Percentiles rank a stretch among this genome's conserved stretches.
Conservation (phyloP, 2,113 vertebrate species). For the Haemorhous mexicanus region DNA sequence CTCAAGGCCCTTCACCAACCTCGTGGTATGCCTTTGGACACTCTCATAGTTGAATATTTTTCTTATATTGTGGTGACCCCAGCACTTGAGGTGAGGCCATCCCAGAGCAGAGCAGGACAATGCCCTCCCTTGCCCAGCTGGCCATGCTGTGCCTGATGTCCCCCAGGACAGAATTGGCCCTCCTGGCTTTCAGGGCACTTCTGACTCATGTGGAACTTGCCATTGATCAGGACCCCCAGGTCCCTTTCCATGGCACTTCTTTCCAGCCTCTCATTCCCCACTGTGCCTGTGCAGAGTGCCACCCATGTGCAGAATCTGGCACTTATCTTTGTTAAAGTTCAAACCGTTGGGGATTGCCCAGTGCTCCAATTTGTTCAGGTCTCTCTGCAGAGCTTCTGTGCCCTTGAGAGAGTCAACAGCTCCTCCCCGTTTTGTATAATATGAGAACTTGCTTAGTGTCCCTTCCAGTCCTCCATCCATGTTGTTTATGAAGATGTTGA, state of each 20-base stretch:
- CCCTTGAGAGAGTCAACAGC: background rate
- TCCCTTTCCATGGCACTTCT: background rate
- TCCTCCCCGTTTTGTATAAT: background rate
- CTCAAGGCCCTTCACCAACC: background rate
- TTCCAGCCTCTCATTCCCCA: background rate
- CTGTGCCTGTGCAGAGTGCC: no score
- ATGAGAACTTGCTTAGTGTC: background rate
- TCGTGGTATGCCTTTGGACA: rapidly evolving
- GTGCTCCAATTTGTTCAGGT: background rate
- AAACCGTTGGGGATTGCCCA: background rate
- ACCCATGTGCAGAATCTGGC: background rate
- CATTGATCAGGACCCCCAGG: background rate
- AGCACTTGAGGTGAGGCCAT: rapidly evolving
- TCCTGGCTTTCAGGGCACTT: background rate
- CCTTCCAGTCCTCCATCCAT: background rate
- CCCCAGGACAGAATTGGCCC: rapidly evolving
- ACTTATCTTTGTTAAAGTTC: background rate
- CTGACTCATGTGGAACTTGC: rapidly evolving
- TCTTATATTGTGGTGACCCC: background rate
- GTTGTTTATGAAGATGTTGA: background rate
- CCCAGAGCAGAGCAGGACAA: background rate
- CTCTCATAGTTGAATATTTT: background rate
- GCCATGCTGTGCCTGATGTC: background rate
- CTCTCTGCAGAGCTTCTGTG: background rate
- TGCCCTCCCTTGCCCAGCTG: background rate